These are phyloP conservation scores for Petrocephalus sullivani DNA, from an alignment of 2,797 vertebrate species.

Conservation along the genomic window DNA sequence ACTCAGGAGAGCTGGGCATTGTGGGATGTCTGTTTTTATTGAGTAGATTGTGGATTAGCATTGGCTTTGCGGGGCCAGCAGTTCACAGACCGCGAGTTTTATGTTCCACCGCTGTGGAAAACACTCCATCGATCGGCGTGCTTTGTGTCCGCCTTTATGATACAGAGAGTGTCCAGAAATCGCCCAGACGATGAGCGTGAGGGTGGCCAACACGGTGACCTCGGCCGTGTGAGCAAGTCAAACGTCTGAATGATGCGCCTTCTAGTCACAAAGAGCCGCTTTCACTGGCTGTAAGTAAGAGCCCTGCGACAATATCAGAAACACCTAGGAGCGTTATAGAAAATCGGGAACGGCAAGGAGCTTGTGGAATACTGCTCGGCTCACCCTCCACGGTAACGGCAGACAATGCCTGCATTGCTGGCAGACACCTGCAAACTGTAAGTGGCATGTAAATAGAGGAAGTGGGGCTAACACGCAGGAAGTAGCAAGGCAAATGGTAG, in stretches of 20 bases:
- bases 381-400: background rate
- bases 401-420: background rate
- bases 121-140: conserved; percentile 48
- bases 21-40: conserved; percentile 47
- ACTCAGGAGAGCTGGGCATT: conserved; percentile 33
- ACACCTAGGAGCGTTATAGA: background rate
- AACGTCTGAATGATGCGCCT: conserved; percentile 25
- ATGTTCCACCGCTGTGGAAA: conserved; percentile 44
- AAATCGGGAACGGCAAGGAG: background rate
- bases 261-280: background rate
- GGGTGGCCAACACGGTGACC: conserved; percentile 19
- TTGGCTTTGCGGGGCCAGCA: conserved; percentile 36
- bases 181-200: conserved; percentile 29
- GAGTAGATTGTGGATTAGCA: conserved; percentile 33
- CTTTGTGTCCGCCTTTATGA: conserved; percentile 38
- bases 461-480: background rate
- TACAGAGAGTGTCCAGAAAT: conserved; percentile 35
- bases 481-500: background rate
- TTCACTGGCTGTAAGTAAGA: background rate
- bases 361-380: background rate
- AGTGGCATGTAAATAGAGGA: background rate
- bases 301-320: background rate
- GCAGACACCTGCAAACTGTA: background rate
- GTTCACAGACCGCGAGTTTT: conserved; percentile 55
- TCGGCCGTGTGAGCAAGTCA: conserved; percentile 27